These are phyloP conservation scores for Rugalucina vietnamica DNA, from an alignment of 2,888 invertebrate genomes.

Conservation along the genomic window DNA sequence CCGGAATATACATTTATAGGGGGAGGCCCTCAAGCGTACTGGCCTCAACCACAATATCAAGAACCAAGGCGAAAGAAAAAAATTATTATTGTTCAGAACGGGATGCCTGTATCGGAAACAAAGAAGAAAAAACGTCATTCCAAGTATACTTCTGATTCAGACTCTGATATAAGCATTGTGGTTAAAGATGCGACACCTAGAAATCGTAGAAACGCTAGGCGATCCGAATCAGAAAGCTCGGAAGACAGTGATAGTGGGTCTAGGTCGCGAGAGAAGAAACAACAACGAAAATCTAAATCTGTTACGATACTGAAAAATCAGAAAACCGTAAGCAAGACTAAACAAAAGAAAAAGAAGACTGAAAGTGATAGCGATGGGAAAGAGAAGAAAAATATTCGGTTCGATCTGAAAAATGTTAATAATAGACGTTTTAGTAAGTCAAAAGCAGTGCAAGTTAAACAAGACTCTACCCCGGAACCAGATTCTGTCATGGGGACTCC, in stretches of 20 bases:
- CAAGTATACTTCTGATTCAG: constrained; percentile 35
- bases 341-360: constrained; percentile 10
- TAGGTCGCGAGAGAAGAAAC: constrained; percentile 17
- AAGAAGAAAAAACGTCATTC: constrained; percentile 31
- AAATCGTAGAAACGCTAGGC: neutral
- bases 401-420: constrained; percentile 36
- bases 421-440: constrained; percentile 11
- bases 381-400: constrained; percentile 51
- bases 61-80: constrained; percentile 51
- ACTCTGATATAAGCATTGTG: constrained; percentile 56
- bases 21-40: constrained; percentile 43
- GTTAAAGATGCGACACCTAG: constrained; percentile 22
- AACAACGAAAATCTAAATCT: neutral
- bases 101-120: neutral
- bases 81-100: constrained; percentile 57
- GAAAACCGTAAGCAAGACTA: neutral
- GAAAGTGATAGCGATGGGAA: constrained; percentile 16
- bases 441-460: constrained; percentile 1
- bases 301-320: neutral
- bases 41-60: constrained; percentile 40
- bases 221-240: constrained; percentile 34
- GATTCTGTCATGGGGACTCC: neutral
- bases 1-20: constrained; percentile 43
- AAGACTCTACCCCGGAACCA: constrained; percentile 1
- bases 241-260: constrained; percentile 24